Conservation (phyloP, 2,797 vertebrate species). For the Syngnathus acus region DNA sequence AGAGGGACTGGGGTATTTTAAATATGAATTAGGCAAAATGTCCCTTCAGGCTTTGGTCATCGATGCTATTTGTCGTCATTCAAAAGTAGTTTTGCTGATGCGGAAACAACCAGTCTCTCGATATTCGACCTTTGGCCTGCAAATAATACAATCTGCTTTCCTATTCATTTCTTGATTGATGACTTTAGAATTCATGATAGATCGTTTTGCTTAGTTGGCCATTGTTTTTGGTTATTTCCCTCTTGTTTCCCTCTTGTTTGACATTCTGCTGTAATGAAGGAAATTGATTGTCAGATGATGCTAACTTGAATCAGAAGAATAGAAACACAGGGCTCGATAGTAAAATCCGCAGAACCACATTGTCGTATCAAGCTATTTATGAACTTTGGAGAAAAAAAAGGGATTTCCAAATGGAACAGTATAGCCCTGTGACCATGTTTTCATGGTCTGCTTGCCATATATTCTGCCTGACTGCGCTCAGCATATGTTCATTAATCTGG, state of each 20-base stretch:
- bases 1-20: constrained; percentile 4
- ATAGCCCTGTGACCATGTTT: constrained; percentile 35
- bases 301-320: constrained; percentile 26
- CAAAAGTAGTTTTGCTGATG: constrained; percentile 21
- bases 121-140: constrained; percentile 31
- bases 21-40: constrained; percentile 8
- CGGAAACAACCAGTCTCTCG: constrained; percentile 6
- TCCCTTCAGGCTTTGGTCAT: neutral
- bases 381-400: neutral
- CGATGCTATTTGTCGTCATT: constrained; percentile 12
- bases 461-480: constrained; percentile 46
- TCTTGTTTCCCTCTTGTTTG: neutral
- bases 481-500: constrained; percentile 59
- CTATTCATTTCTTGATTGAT: constrained; percentile 30
- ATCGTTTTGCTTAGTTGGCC: constrained; percentile 35
- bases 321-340: neutral
- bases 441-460: constrained; percentile 47
- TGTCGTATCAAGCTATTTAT: neutral
- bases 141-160: constrained; percentile 33
- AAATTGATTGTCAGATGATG: constrained; percentile 24
- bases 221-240: neutral
- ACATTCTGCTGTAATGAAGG: constrained; percentile 13
- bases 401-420: neutral
- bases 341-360: neutral
- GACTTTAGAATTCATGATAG: constrained; percentile 33